phyloP scores from a whole-genome alignment of 2,113 vertebrate species.

The Urocynchramus pylzowi region DNA sequence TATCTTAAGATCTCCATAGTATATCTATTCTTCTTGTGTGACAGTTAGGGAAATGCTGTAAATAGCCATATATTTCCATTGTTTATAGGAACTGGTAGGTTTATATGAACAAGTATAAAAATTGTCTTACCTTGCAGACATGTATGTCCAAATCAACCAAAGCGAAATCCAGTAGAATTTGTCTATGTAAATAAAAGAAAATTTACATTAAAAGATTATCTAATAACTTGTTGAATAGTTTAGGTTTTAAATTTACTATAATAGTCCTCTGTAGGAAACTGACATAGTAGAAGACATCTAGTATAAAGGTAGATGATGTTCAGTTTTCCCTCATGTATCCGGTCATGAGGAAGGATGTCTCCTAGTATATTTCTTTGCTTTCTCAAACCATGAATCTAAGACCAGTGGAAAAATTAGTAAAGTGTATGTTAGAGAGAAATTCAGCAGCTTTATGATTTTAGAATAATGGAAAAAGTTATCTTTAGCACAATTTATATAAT shows the following conservation, averaged over 20 bases:
- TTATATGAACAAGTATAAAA: neutral
- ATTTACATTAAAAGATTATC: neutral
- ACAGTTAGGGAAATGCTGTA: neutral
- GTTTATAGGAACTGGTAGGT: neutral
- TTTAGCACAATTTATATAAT: neutral
- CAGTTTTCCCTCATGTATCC: neutral
- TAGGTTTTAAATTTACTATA: neutral
- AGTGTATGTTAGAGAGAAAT: neutral
- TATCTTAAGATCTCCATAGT: neutral
- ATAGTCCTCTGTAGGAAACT: neutral
- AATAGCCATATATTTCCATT: neutral
- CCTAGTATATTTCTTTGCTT: neutral
- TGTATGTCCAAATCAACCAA: neutral
- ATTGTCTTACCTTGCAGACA: neutral
- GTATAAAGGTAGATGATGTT: neutral
- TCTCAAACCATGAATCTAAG: neutral
- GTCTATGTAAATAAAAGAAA: neutral
- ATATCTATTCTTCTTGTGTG: neutral
- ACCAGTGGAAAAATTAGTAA: neutral
- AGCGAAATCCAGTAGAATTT: neutral
- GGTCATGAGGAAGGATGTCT: neutral
- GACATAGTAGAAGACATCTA: too few species aligned
- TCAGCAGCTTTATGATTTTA: neutral
- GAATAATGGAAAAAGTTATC: neutral
- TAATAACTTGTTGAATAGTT: neutral